A percentile compares a stretch with the other conserved stretches of the same genome.
Evolutionary conservation across 2,113 vertebrate species (phyloP).

Genomic region (Lophura nycthemera): DNA sequence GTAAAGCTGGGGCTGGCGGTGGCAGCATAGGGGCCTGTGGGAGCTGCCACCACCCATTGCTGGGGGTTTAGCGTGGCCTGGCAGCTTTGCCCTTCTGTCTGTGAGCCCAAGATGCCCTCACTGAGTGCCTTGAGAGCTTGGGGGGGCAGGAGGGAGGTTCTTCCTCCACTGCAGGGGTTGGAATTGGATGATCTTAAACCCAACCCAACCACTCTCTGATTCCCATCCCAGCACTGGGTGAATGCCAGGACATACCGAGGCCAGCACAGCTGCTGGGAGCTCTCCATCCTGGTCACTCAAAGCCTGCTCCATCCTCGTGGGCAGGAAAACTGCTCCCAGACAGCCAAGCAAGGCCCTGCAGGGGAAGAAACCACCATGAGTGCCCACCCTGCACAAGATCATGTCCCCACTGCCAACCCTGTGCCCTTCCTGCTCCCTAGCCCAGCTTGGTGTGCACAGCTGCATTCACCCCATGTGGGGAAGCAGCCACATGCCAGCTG

Average conservation of each 20-base stretch:
- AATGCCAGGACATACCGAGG: neutral
- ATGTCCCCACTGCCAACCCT: accelerated
- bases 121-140: accelerated
- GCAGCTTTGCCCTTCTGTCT: neutral
- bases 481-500: accelerated
- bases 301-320: neutral
- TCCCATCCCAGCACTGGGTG: neutral
- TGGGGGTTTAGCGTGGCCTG: neutral
- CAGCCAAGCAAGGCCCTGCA: constrained; percentile 65
- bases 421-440: neutral
- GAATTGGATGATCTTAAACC: neutral
- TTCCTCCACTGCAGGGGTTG: neutral
- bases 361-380: neutral
- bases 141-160: too few species aligned
- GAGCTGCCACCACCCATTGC: neutral
- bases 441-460: too few species aligned
- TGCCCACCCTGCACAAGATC: accelerated
- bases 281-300: neutral
- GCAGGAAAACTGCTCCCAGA: constrained; percentile 79
- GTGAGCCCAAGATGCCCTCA: accelerated
- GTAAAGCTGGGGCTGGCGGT: accelerated
- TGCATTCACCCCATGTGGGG: neutral
- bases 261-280: constrained; percentile 52
- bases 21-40: accelerated
- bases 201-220: neutral